phyloP scores from a whole-genome alignment of 2,797 vertebrate species.

The Pseudochaenichthys georgianus region DNA sequence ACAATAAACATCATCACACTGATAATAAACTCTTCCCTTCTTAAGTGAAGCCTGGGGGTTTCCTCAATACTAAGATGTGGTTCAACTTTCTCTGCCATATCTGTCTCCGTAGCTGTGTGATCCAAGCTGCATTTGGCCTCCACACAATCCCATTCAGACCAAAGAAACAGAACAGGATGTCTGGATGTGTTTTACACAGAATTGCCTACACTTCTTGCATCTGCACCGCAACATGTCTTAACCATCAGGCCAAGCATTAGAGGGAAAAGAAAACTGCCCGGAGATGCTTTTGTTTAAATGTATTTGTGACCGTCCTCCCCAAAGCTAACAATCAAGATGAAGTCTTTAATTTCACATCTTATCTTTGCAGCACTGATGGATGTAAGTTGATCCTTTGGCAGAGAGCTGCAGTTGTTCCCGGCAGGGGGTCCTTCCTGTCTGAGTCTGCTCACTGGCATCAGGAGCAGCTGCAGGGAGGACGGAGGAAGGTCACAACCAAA shows the following conservation, averaged over 20 bases:
- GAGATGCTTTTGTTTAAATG: slow-evolving; percentile 3
- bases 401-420: slow-evolving; percentile 64
- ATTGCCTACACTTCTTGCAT: slow-evolving; percentile 39
- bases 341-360: slow-evolving; percentile 66
- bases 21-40: slow-evolving; percentile 30
- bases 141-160: slow-evolving; percentile 45
- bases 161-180: slow-evolving; percentile 68
- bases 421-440: slow-evolving; percentile 71
- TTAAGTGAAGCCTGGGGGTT: slow-evolving; percentile 54
- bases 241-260: slow-evolving; percentile 18
- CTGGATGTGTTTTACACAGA: slow-evolving; percentile 71
- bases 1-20: slow-evolving; percentile 12
- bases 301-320: slow-evolving; percentile 26
- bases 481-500: slow-evolving; percentile 75
- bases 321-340: slow-evolving; percentile 47
- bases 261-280: neutral
- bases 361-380: slow-evolving; percentile 62
- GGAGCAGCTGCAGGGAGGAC: slow-evolving; percentile 78
- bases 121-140: slow-evolving; percentile 49
- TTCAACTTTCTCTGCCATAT: slow-evolving; percentile 52
- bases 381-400: slow-evolving; percentile 74
- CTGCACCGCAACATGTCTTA: slow-evolving; percentile 40
- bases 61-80: slow-evolving; percentile 54
- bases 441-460: slow-evolving; percentile 69
- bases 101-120: slow-evolving; percentile 55